Evolutionary conservation across 2,797 vertebrate species (phyloP).

Genomic region (Parauchenoglanis ngamensis): DNA sequence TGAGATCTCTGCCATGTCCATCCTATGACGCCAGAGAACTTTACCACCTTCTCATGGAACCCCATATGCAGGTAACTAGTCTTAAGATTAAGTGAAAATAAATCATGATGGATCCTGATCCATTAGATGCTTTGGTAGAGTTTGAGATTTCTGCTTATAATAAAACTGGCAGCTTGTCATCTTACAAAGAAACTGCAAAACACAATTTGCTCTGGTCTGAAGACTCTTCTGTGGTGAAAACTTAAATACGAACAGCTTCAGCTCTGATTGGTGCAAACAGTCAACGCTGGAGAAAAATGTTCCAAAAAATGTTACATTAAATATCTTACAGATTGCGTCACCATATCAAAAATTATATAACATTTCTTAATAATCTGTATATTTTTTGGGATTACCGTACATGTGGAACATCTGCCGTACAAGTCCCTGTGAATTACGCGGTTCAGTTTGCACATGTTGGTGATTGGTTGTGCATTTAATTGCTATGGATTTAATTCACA

Average conservation of each 20-base stretch:
- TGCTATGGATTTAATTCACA: not conserved
- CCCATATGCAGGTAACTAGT: constrained; percentile 81
- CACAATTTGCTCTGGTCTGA: not conserved
- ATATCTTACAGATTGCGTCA: not conserved
- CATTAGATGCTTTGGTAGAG: not conserved
- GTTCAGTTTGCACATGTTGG: not conserved
- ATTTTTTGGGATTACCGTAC: no score
- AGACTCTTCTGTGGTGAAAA: not conserved
- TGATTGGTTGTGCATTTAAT: not conserved
- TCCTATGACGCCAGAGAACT: constrained; percentile 86
- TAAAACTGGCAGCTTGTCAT: not conserved
- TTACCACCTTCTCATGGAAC: constrained; percentile 77
- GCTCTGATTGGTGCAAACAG: not conserved
- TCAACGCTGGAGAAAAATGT: not conserved
- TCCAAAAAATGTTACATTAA: not conserved
- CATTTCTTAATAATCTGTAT: no score
- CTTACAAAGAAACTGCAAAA: not conserved
- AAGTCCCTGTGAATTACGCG: no score
- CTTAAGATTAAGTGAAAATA: not conserved
- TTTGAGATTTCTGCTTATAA: not conserved
- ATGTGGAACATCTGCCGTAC: not conserved
- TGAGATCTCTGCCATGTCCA: constrained; percentile 70
- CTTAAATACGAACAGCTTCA: not conserved
- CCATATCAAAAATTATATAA: no score
- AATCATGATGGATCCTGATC: not conserved